phyloP scores from a whole-genome alignment of 2,113 vertebrate genomes.

The Bambusicola thoracicus region DNA sequence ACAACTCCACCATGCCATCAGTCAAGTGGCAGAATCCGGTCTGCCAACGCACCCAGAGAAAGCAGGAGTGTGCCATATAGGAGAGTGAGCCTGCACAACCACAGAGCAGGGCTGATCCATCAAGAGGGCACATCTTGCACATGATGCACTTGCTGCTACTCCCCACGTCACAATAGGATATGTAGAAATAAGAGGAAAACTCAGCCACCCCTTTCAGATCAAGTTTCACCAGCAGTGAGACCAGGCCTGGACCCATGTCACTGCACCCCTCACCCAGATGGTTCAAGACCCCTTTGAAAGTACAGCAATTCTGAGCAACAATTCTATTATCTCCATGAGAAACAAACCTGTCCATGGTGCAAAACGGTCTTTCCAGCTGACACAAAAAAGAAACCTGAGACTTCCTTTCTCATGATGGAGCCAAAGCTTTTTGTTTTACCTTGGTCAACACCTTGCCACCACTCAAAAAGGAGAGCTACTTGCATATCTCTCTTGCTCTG shows the following conservation, averaged over 20 bases:
- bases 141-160: background rate
- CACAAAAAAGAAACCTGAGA: background rate
- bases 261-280: background rate
- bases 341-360: background rate
- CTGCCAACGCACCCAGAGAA: background rate
- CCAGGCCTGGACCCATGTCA: background rate
- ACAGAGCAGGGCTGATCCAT: background rate
- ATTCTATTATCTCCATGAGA: background rate
- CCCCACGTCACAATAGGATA: background rate
- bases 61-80: accelerated
- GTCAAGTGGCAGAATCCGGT: background rate
- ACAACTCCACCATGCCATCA: background rate
- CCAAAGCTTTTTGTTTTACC: background rate
- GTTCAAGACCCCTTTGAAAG: background rate
- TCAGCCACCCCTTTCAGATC: background rate
- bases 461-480: background rate
- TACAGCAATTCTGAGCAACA: background rate
- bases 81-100: background rate
- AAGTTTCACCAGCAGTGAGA: background rate
- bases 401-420: background rate
- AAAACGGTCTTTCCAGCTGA: background rate
- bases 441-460: background rate
- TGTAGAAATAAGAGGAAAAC: background rate
- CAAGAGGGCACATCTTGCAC: background rate
- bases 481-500: too few relatives aligned